phyloP scores from a whole-genome alignment of 1,140 invertebrate species.

The Diorhabda elongata region DNA sequence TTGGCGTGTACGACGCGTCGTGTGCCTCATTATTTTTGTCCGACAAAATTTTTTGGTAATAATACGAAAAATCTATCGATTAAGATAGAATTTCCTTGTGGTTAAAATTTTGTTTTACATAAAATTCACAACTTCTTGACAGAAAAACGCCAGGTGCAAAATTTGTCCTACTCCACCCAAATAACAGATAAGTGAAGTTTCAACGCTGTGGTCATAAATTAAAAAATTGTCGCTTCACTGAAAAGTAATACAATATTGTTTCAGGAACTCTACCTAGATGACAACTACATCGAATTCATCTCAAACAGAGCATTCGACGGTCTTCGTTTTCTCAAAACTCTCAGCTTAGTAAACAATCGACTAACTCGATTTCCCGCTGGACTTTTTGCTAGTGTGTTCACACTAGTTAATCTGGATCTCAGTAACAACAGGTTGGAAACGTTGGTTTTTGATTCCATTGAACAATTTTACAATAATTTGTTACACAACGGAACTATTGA shows the following conservation, averaged over 20 bases:
- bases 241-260: not conserved
- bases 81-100: not conserved
- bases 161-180: not conserved
- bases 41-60: not conserved
- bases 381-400: constrained; percentile 14
- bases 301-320: constrained; percentile 19
- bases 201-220: not conserved
- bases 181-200: not conserved
- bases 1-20: not conserved
- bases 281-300: constrained; percentile 20
- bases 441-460: constrained; percentile 13
- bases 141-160: not conserved
- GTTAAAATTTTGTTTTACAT: not conserved
- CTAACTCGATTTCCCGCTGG: constrained; percentile 13
- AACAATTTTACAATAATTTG: constrained; percentile 18
- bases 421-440: constrained; percentile 17
- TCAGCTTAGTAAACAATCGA: constrained; percentile 12
- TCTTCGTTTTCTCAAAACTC: constrained; percentile 14
- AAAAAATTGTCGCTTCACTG: too few relatives aligned
- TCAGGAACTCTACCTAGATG: constrained; percentile 11
- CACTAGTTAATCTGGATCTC: constrained; percentile 14
- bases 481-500: constrained; percentile 11
- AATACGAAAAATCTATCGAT: not conserved
- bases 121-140: not conserved
- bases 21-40: too few relatives aligned